Percentiles rank a stretch among this genome's conserved stretches.
Conservation (phyloP, 2,797 vertebrate species). For the Cuculus canorus region DNA sequence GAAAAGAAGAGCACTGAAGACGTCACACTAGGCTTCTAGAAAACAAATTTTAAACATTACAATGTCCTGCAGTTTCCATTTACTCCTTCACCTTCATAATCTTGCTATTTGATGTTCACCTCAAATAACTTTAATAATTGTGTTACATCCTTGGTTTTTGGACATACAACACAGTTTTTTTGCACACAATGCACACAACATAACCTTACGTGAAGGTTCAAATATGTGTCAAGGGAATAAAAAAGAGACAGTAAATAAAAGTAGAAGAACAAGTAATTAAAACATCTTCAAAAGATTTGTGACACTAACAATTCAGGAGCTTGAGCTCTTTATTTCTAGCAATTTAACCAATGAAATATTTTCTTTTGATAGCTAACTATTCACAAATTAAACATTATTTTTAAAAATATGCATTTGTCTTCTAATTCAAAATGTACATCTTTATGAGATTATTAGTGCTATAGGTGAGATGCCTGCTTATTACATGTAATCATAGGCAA, state of each 20-base stretch:
- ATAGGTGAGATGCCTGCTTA: not conserved
- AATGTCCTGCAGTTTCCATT: not conserved
- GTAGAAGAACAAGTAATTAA: not conserved
- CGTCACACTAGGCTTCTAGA: not conserved
- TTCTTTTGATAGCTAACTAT: not conserved
- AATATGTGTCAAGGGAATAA: not conserved
- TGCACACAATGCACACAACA: fast-evolving
- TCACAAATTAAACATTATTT: not conserved
- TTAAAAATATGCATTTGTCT: not conserved
- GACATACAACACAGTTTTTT: not conserved
- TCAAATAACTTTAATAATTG: not conserved
- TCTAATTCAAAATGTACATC: not conserved
- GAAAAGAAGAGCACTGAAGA: not conserved
- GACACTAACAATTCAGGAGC: not conserved
- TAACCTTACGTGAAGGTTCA: not conserved
- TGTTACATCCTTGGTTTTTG: not conserved
- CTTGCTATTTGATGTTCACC: not conserved
- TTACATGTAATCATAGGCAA: not conserved
- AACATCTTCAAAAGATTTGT: not conserved
- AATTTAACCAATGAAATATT: not conserved
- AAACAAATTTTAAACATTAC: not conserved
- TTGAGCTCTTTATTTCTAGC: not conserved
- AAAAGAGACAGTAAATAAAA: not conserved
- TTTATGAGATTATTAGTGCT: not conserved
- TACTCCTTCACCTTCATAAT: not conserved